Conservation (phyloP, 2,797 vertebrate species). For the Sorex maritimensis region DNA sequence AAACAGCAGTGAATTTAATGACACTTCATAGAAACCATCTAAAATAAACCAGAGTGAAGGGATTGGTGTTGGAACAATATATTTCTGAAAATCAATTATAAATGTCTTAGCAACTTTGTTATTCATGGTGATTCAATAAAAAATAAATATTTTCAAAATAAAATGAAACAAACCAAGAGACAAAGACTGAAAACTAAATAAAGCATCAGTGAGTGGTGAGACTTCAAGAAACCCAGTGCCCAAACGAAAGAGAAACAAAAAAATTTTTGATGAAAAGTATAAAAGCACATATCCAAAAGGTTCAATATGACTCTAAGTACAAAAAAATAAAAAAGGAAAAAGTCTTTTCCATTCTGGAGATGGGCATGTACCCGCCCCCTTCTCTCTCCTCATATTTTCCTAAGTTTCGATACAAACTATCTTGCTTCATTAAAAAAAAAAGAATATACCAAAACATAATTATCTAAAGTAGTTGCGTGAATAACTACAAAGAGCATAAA, state of each 20-base stretch:
- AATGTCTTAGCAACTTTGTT: too few species aligned
- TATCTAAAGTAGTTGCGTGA: slow-evolving; percentile 14
- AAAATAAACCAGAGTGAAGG: slow-evolving; percentile 33
- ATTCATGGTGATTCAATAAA: too few species aligned
- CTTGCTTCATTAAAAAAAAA: background rate
- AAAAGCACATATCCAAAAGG: background rate
- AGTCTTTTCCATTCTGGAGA: too few species aligned
- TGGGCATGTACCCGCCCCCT: too few species aligned
- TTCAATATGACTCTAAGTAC: background rate
- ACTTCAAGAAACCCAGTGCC: background rate
- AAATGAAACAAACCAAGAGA: background rate
- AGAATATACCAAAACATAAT: background rate
- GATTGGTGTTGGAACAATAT: too few species aligned
- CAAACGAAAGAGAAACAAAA: background rate
- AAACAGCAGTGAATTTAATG: slow-evolving; percentile 1
- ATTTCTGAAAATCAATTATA: too few species aligned
- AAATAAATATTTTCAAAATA: too few species aligned
- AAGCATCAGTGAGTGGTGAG: background rate
- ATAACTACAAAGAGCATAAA: slow-evolving; percentile 44
- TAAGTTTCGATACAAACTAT: too few species aligned
- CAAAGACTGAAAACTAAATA: background rate
- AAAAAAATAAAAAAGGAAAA: background rate
- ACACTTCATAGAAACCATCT: background rate
- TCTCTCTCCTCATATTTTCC: too few species aligned
- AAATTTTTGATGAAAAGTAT: slow-evolving; percentile 6